Conservation (phyloP, 1,140 invertebrate species). For the Chelonus insularis region DNA sequence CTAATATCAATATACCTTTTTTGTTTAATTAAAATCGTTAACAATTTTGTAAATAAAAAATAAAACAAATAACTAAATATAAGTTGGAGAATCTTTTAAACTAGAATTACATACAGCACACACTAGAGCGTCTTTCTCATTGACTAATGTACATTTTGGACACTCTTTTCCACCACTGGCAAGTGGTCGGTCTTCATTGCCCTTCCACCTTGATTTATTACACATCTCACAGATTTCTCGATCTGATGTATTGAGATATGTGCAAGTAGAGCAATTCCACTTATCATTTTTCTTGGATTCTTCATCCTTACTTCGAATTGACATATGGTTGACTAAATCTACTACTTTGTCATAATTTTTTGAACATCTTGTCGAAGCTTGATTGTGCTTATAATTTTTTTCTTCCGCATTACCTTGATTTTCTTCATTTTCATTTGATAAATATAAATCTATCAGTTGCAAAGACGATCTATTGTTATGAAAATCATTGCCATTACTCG, state of each 20-base stretch:
- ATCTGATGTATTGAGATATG: slow-evolving; percentile 66
- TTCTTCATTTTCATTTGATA: slow-evolving; percentile 19
- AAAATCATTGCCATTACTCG: slow-evolving; percentile 30
- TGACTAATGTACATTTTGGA: slow-evolving; percentile 78
- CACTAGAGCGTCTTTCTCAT: slow-evolving; percentile 66
- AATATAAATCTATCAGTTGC: slow-evolving; percentile 37
- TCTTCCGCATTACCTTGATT: slow-evolving; percentile 3
- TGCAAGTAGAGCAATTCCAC: slow-evolving; percentile 75
- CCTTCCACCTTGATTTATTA: slow-evolving; percentile 65
- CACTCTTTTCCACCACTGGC: slow-evolving; percentile 77
- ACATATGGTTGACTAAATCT: slow-evolving; percentile 1
- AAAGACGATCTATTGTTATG: slow-evolving; percentile 39
- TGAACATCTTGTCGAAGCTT: slow-evolving; percentile 8
- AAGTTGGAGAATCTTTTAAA: slow-evolving; percentile 77
- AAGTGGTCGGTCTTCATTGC: slow-evolving; percentile 67
- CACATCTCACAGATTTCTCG: slow-evolving; percentile 78
- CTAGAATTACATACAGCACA: slow-evolving; percentile 73
- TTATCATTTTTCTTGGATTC: slow-evolving; percentile 26
- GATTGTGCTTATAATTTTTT: background rate
- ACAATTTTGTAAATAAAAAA: too few relatives aligned
- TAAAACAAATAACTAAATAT: slow-evolving; percentile 59
- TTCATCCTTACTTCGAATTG: slow-evolving; percentile 19
- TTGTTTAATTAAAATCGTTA: background rate
- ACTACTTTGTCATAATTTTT: background rate
- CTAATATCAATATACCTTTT: background rate